phyloP scores from a whole-genome alignment of 92 coral and sea anemone species.

The Palythoa heliodiscus region DNA sequence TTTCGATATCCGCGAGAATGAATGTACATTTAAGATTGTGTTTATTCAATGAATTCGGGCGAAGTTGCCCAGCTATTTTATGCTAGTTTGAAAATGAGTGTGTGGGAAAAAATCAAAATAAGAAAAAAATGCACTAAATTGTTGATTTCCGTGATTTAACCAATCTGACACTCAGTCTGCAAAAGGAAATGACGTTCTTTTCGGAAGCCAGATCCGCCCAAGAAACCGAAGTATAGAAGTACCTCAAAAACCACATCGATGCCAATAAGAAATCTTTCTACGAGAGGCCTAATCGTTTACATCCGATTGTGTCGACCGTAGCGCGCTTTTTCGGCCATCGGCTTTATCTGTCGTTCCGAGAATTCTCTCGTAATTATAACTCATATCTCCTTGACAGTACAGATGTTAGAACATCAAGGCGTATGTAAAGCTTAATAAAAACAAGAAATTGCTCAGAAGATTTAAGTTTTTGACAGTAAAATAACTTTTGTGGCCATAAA shows the following conservation, averaged over 20 bases:
- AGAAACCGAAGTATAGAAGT: background rate
- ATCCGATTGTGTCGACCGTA: background rate
- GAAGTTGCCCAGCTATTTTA: too few relatives aligned
- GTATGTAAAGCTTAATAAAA: too few relatives aligned
- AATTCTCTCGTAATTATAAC: background rate
- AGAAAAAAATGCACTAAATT: background rate
- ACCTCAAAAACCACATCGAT: slow-evolving; percentile 11
- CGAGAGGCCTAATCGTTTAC: background rate
- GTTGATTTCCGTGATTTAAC: background rate
- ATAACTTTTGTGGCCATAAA: too few relatives aligned
- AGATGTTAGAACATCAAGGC: too few relatives aligned
- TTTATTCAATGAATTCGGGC: background rate
- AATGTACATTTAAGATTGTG: background rate
- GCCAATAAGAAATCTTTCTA: slow-evolving; percentile 5
- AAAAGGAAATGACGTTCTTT: slow-evolving; percentile 24
- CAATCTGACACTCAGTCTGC: background rate
- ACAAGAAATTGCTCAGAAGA: too few relatives aligned
- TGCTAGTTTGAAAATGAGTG: background rate
- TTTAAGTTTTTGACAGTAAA: too few relatives aligned
- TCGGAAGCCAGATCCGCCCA: slow-evolving; percentile 24
- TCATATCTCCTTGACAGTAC: too few relatives aligned
- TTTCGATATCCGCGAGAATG: background rate
- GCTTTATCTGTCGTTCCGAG: background rate
- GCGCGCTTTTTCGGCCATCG: background rate
- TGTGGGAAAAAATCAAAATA: too few relatives aligned